phyloP scores from a whole-genome alignment of 2,888 invertebrate species.

The Megastigmus dorsalis region DNA sequence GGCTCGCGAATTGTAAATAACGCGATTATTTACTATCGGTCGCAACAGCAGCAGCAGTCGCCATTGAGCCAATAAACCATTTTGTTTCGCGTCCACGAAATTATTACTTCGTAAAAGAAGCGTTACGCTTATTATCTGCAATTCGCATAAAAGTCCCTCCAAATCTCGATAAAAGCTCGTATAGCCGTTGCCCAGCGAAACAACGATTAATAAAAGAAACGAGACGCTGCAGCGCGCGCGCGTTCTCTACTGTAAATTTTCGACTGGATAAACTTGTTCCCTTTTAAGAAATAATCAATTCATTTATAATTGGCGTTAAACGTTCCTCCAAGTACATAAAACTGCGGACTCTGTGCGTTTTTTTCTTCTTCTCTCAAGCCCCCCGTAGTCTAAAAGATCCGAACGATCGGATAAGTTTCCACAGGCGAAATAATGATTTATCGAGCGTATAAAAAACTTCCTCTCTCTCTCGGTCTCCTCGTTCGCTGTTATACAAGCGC shows the following conservation, averaged over 20 bases:
- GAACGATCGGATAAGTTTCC: conserved; percentile 28
- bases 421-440: conserved; percentile 52
- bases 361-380: conserved; percentile 2
- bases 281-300: conserved; percentile 47
- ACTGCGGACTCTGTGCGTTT: not conserved
- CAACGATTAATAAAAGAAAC: not conserved
- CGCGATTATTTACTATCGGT: not conserved
- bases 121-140: conserved; percentile 20
- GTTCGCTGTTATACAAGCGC: no score
- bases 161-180: conserved; percentile 24
- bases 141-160: not conserved
- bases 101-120: no score
- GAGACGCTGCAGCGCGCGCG: no score
- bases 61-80: no score
- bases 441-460: conserved; percentile 13
- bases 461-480: not conserved
- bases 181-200: not conserved
- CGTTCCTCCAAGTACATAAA: conserved; percentile 30
- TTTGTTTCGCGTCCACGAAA: no score
- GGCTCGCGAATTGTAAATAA: no score
- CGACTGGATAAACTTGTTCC: conserved; percentile 43
- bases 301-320: conserved; percentile 54
- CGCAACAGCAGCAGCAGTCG: no score
- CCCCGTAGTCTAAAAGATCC: not conserved
- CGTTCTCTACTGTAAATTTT: conserved; percentile 12